Evolutionary conservation across 2,797 vertebrate species (phyloP), one percentile per base, ranked within the genome.

Genomic region (Sphenopsis melanotis): DNA sequence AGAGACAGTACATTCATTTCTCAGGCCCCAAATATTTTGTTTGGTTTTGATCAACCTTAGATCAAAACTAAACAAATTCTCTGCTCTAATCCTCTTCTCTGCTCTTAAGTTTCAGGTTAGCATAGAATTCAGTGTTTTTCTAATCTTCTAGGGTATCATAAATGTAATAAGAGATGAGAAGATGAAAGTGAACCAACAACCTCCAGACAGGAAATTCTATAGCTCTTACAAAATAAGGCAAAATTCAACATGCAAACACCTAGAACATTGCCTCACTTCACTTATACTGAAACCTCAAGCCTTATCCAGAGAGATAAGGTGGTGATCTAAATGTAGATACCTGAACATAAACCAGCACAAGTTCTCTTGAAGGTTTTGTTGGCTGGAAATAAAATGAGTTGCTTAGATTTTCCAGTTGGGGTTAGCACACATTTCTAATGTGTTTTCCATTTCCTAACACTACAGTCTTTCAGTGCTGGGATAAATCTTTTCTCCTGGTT

Each of bases 401-500:
- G 29, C 66, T 91, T 79, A 72, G 26, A 41, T 93, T 91, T 95
- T 90, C 74, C 77, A 93, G 52, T 21, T 92, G 23, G 12, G 26
- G 30, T 90, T 91, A 88, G 87, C 41, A 88, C 37, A 74, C 30
- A 26, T 72, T 94, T 95, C 36, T 88, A 78, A 95, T 90, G 52
- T 81, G 52, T 93, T 90, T 96, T 90, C 93, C 77, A 89, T 82
- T 87, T 95, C 74, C 55, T 86, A 91, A 78, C 50, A 65, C 61
- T 78, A 61, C 36, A 23, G 49, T 60, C 60, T 92, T 87, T 77
- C 87, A 93, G 2, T 61, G 36, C 53, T 53, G 53, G 65, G 46
- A 66, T 88, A 91, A 94, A 84, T 90, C 77, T 85, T 89, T 94
- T 96, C 80, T 96, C 70, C 68, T 79, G 63, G 16, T 75, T 75